Conservation (phyloP, 2,797 vertebrate species). For the Clarias platycephalus region DNA sequence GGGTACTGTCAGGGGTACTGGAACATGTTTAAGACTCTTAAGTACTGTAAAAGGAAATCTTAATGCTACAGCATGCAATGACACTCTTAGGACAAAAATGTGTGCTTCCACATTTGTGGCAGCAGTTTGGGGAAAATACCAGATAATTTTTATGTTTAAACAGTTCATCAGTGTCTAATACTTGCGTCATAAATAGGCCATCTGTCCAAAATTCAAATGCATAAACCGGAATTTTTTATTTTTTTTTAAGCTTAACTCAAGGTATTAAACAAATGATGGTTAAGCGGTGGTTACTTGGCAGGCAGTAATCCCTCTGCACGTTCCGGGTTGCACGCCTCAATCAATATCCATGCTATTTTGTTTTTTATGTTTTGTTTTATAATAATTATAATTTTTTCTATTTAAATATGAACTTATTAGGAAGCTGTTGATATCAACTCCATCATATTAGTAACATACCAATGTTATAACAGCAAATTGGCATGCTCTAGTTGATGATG, state of each 20-base stretch:
- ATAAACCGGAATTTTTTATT: neutral
- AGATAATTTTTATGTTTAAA: neutral
- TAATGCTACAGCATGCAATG: neutral
- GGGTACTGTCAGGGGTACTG: neutral
- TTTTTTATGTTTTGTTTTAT: too few relatives aligned
- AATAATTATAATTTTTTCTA: too few relatives aligned
- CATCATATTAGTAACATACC: neutral
- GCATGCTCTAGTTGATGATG: too few relatives aligned
- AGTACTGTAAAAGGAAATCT: neutral
- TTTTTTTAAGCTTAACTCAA: neutral
- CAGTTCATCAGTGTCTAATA: neutral
- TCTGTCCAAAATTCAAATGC: neutral
- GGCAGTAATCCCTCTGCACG: neutral
- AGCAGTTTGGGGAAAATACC: neutral
- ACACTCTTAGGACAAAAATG: too few relatives aligned
- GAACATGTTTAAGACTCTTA: neutral
- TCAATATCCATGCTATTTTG: neutral
- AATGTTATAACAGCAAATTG: neutral
- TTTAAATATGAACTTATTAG: constrained; percentile 1
- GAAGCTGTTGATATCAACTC: neutral
- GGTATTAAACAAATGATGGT: neutral
- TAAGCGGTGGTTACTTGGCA: neutral
- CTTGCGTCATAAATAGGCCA: neutral
- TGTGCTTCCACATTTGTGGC: neutral
- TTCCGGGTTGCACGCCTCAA: neutral